phyloP scores from a whole-genome alignment of 2,888 invertebrate genomes.

The Anodontia alba region DNA sequence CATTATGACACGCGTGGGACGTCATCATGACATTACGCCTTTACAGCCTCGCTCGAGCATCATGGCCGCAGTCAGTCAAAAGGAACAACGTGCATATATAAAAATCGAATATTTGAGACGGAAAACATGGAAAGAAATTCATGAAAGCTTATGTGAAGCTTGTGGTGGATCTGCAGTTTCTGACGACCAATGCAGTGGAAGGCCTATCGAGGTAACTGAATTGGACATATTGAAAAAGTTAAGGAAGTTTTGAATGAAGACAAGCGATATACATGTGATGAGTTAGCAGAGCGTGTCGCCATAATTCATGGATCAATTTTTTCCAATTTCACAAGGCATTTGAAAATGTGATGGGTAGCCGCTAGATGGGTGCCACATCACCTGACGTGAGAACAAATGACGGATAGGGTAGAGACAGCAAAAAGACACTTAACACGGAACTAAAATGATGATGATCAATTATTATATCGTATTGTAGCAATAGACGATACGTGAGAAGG shows the following conservation, averaged over 20 bases:
- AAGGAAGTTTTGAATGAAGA: constrained; percentile 8
- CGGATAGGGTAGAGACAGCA: too few relatives aligned
- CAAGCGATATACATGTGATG: constrained; percentile 9
- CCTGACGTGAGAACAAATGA: too few relatives aligned
- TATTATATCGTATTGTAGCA: too few relatives aligned
- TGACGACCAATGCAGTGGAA: not conserved
- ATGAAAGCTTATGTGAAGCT: constrained; percentile 4
- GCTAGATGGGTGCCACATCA: too few relatives aligned
- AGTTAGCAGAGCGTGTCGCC: constrained; percentile 12
- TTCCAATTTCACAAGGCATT: not conserved
- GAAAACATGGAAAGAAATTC: constrained; percentile 1
- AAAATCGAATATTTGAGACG: too few relatives aligned
- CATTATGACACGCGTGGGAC: too few relatives aligned
- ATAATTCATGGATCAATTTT: not conserved
- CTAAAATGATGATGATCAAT: not conserved
- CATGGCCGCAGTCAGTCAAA: too few relatives aligned
- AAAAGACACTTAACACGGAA: not conserved
- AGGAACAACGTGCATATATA: too few relatives aligned
- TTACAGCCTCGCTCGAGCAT: too few relatives aligned
- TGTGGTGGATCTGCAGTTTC: too few relatives aligned
- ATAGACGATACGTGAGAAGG: constrained; percentile 20
- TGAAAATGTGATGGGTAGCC: not conserved
- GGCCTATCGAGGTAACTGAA: not conserved
- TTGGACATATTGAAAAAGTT: not conserved
- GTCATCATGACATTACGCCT: too few relatives aligned